Evolutionary conservation across 2,113 vertebrate species (phyloP), one percentile per base, ranked within the genome.

Genomic region (Coptodon rendalli): DNA sequence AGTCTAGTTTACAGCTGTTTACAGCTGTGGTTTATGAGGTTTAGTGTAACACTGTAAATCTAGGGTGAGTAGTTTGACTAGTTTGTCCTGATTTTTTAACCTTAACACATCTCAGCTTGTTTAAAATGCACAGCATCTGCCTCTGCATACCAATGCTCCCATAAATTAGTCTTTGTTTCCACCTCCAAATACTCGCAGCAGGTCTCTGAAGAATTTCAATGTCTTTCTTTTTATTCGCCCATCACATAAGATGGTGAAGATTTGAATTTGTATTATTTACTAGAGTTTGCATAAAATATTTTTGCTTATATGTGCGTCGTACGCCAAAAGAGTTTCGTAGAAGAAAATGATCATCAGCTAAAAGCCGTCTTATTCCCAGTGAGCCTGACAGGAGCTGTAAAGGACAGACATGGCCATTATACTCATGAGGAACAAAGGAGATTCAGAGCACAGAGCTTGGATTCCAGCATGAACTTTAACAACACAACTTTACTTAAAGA

Each of bases 121-220:
- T 93, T 86, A 90, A 91, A 89, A 91, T 92, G 87, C 89, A 80
- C 81, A 89, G 63, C 86, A 89, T 91, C 86, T 90, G 63, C 79
- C 56, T 87, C 80, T 68, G 91, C 90, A 90, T 85, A 73, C 54
- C 88, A 88, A 92, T 71, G 52, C 13, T 87, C 31, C 82, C 78
- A 82, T 88, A 84, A 89, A 89, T 89, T 87, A 89, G 84, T 43
- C 57, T 59, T 90, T 45, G 63, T 86, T 82, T 84, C 57, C 78
- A 81, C 85, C 85, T 92, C 68, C 86, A 78, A 86, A 87, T 45
- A 59, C 79, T 82, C 85, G 40, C 31, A 82, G 31, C 38, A 71
- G 54, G 56, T 87, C 90, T 86, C 90, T 4, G 6, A 48, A 81
- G 89, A 80, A 87, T 92, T 87, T 78, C 29, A 53, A 84, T 68